Percentiles rank a stretch among this genome's conserved stretches.
Evolutionary conservation across 1,140 invertebrate genomes (phyloP).

Genomic region (Leptopilina boulardi): DNA sequence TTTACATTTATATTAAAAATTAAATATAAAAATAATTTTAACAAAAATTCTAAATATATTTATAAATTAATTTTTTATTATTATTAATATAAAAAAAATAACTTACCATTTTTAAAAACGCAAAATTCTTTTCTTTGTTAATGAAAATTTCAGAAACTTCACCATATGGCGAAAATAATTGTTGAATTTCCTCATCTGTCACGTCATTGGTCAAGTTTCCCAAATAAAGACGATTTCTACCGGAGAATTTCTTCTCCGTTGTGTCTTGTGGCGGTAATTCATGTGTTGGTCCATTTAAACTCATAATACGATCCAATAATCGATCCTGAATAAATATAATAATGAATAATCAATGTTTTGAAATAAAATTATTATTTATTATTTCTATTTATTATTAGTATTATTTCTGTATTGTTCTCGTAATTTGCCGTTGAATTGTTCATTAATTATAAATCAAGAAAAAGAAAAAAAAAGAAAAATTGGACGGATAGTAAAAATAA

Average conservation of each 20-base stretch:
- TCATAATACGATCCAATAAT: constrained; percentile 83
- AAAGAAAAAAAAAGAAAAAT: too few species aligned
- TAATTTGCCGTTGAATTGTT: too few species aligned
- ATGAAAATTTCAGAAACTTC: constrained; percentile 95
- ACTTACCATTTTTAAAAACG: constrained; percentile 97
- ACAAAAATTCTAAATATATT: not conserved
- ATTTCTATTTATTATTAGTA: not conserved
- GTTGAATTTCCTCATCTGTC: constrained; percentile 90
- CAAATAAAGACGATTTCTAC: constrained; percentile 94
- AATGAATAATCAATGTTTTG: constrained; percentile 42
- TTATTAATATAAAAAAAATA: constrained; percentile 64
- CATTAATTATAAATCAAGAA: too few species aligned
- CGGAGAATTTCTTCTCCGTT: constrained; percentile 90
- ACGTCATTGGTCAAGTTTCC: constrained; percentile 94
- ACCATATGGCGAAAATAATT: constrained; percentile 89
- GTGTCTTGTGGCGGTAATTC: constrained; percentile 84
- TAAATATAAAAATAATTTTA: too few species aligned
- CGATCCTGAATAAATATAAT: constrained; percentile 77
- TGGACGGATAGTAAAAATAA: too few species aligned
- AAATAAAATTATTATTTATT: constrained; percentile 29
- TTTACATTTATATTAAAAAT: too few species aligned
- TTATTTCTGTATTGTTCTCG: not conserved
- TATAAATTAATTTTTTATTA: not conserved
- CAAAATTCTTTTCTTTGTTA: constrained; percentile 97
- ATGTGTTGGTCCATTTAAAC: constrained; percentile 82